Conservation (phyloP, 2,888 invertebrate species). For the Spatulosminthurus flaviceps region DNA sequence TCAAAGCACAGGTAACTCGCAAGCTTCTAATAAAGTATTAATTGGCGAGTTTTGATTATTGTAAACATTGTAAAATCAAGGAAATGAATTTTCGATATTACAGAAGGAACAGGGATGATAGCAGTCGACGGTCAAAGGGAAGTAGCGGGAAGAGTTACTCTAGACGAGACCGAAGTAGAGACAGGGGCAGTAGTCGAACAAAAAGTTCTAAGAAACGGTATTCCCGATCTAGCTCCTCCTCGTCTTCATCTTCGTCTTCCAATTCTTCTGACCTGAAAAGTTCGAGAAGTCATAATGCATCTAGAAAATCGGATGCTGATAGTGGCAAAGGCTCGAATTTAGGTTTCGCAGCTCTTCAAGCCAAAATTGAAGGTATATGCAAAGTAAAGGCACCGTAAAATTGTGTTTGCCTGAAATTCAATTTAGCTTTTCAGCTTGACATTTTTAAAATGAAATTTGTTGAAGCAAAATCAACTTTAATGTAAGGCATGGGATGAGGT, state of each 20-base stretch:
- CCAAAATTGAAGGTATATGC: slow-evolving; percentile 63
- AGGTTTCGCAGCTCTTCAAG: slow-evolving; percentile 50
- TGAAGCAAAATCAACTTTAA: no score
- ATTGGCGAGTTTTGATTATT: no score
- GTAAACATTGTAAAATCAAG: no score
- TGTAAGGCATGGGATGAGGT: no score
- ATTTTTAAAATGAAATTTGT: no score
- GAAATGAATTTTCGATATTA: not conserved
- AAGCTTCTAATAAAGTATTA: no score
- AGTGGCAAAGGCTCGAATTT: slow-evolving; percentile 11
- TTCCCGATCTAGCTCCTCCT: slow-evolving; percentile 45
- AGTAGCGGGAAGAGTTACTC: slow-evolving; percentile 18
- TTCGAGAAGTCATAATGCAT: slow-evolving; percentile 44
- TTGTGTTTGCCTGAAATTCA: no score
- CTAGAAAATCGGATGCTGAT: slow-evolving; percentile 10
- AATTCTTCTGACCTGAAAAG: slow-evolving; percentile 43
- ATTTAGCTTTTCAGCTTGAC: no score
- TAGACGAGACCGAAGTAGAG: slow-evolving; percentile 35
- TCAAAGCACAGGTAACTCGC: slow-evolving; percentile 33
- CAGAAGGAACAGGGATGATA: slow-evolving; percentile 15
- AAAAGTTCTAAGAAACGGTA: slow-evolving; percentile 44
- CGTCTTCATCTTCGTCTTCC: slow-evolving; percentile 42
- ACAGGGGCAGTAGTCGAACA: slow-evolving; percentile 34
- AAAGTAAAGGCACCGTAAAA: no score
- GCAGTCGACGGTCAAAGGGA: slow-evolving; percentile 3